phyloP scores from a whole-genome alignment of 2,113 vertebrate species.

The Catharus fuscescens region DNA sequence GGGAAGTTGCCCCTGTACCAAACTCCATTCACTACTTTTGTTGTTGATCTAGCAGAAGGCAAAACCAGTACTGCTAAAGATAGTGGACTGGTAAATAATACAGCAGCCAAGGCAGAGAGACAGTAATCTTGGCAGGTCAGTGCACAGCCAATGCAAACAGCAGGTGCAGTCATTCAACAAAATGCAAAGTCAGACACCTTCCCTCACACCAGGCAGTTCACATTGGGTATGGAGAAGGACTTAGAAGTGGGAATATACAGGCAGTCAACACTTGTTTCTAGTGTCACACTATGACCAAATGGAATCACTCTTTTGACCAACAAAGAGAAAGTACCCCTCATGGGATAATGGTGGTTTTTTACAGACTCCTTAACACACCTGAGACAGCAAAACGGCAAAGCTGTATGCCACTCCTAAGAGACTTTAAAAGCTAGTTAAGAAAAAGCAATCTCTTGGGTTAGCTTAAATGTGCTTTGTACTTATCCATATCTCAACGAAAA shows the following conservation, averaged over 20 bases:
- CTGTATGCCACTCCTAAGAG: neutral
- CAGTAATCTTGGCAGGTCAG: neutral
- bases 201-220: neutral
- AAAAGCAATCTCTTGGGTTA: neutral
- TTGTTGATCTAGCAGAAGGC: neutral
- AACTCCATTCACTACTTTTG: neutral
- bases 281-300: neutral
- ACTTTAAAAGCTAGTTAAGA: neutral
- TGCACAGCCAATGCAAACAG: neutral
- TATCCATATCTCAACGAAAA: neutral
- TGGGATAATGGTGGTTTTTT: neutral
- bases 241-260: neutral
- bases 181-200: neutral
- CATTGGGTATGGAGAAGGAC: neutral
- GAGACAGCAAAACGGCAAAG: neutral
- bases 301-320: neutral
- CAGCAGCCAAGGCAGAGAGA: neutral
- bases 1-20: neutral
- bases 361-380: neutral
- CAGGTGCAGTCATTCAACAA: neutral
- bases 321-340: neutral
- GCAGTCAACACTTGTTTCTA: neutral
- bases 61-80: neutral
- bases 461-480: neutral
- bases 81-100: neutral